Evolutionary conservation across 1,140 invertebrate species (phyloP), one percentile per base, ranked within the genome.

Genomic region (Drosophila cardini): DNA sequence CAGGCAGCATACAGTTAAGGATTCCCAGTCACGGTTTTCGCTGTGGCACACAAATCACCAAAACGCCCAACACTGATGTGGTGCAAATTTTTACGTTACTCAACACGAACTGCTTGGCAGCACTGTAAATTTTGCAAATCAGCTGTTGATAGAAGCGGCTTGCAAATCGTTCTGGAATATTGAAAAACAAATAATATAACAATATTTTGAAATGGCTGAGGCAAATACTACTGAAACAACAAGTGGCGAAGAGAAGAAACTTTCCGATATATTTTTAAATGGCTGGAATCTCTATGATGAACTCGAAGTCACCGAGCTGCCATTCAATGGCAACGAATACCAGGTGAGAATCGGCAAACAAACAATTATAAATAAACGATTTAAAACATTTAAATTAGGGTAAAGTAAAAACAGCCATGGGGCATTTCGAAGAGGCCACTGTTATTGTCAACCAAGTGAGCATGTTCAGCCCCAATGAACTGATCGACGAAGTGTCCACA

Each of bases 391-490:
- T 38, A 52, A 55, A 64, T 52, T 92, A 96, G 96, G 92, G 92
- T 40, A 94, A 94, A 73, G 93, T 97, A 0, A 96, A 94, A 90
- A 94, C 93, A 75, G 93, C 94, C 6, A 97, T 97, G 92, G 92
- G 93, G 16, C 93, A 95, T 36, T 95, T 98, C 63, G 97, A 98
- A 93, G 93, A 96, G 80, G 93, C 95, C 1, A 98, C 97, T 13
- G 94, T 93, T 73, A 91, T 97, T 53, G 96, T 98, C 0, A 97
- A 96, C 5, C 70, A 95, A 40, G 93, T 96, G 0, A 95, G 94
- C 46, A 94, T 99, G 92, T 99, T 98, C 82, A 98, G 97, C 92
- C 91, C 92, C 32, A 99, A 99, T 93, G 98, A 99, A 94, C 93
- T 93, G 21, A 93, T 97, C 43, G 96, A 98, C 56, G 98, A 99